Evolutionary conservation across 2,797 vertebrate species (phyloP).

Genomic region (Pseudochirops cupreus): DNA sequence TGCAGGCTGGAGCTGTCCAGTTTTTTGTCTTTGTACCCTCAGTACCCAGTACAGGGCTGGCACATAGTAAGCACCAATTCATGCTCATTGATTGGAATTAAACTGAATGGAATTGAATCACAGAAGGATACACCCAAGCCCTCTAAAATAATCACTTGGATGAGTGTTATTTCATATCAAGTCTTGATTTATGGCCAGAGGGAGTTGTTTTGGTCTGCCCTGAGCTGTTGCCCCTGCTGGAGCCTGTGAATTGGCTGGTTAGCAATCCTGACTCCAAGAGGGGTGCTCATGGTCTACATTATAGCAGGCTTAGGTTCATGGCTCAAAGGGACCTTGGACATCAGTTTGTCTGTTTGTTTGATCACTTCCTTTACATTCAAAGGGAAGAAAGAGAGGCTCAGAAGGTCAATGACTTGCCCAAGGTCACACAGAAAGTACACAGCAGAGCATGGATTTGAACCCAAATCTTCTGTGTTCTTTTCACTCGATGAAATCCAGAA

Average conservation of each 20-base stretch:
- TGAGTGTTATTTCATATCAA: neutral
- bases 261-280: neutral
- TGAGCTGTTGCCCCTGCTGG: neutral
- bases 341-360: too few relatives aligned
- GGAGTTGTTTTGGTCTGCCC: neutral
- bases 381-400: neutral
- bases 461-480: neutral
- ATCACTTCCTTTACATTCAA: too few relatives aligned
- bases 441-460: neutral
- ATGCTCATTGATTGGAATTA: neutral
- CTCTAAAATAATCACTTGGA: neutral
- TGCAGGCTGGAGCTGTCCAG: too few relatives aligned
- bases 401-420: neutral
- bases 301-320: neutral
- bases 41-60: too few relatives aligned
- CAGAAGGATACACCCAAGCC: neutral
- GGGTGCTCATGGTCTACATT: neutral
- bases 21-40: neutral
- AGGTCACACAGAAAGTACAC: neutral
- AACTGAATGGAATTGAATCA: neutral
- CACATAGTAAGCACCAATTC: neutral
- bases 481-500: neutral
- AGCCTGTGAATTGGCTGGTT: neutral
- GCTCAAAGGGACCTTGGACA: neutral
- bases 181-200: neutral